phyloP scores from a whole-genome alignment of 2,113 vertebrate species.

The Hydrochoerus hydrochaeris region DNA sequence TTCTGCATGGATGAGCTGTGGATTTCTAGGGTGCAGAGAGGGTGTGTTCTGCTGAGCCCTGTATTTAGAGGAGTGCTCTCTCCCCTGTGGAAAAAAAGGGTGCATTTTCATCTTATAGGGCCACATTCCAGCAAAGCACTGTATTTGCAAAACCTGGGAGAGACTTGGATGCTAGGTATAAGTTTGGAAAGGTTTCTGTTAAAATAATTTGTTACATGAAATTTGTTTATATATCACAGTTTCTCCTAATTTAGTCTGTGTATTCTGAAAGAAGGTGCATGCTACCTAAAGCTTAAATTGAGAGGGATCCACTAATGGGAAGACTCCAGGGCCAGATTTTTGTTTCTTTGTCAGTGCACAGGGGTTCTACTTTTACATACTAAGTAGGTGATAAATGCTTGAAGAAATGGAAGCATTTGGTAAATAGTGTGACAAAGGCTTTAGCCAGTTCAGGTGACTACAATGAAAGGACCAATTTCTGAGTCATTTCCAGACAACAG shows the following conservation, averaged over 20 bases:
- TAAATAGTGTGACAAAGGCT: background rate
- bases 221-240: background rate
- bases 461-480: background rate
- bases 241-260: slow-evolving; percentile 3
- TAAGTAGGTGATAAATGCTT: background rate
- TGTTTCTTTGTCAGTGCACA: background rate
- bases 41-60: background rate
- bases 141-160: background rate
- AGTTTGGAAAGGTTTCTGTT: background rate
- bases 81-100: background rate
- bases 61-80: background rate
- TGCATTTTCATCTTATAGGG: background rate
- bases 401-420: background rate
- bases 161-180: background rate
- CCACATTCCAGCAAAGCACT: background rate
- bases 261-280: background rate
- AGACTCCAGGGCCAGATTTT: background rate
- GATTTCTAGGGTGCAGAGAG: background rate
- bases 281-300: background rate
- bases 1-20: slow-evolving; percentile 37
- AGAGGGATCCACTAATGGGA: background rate
- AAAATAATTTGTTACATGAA: background rate
- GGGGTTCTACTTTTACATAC: background rate
- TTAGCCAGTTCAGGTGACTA: background rate
- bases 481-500: background rate